Evolutionary conservation across 2,797 vertebrate species (phyloP).

Genomic region (Pangasius djambal): DNA sequence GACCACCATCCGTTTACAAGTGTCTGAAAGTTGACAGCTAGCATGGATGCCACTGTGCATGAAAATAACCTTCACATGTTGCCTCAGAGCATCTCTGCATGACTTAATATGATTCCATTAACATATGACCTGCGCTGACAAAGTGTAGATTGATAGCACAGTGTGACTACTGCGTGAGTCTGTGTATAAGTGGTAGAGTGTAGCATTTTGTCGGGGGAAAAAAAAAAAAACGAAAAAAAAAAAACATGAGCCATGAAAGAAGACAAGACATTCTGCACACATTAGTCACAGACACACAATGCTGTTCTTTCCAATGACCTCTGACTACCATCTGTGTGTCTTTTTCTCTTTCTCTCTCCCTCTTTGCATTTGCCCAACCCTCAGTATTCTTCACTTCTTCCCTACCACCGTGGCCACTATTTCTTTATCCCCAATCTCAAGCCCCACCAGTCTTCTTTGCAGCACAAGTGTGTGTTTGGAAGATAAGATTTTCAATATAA

Average conservation of each 20-base stretch:
- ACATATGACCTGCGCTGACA: slow-evolving; percentile 10
- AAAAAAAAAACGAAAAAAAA: not conserved
- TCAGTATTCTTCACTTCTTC: not conserved
- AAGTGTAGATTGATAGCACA: not conserved
- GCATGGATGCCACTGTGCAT: not conserved
- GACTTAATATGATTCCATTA: slow-evolving; percentile 18
- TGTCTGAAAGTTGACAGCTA: not conserved
- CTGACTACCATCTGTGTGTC: slow-evolving; percentile 5
- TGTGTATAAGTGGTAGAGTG: not conserved
- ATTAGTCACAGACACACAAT: not conserved
- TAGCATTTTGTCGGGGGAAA: not conserved
- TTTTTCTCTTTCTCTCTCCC: not conserved
- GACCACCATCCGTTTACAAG: not conserved
- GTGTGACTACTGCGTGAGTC: not conserved
- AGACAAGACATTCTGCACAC: not conserved
- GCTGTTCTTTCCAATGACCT: slow-evolving; percentile 1
- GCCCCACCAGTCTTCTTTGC: not conserved
- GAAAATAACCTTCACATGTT: slow-evolving; percentile 27
- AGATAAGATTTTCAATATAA: slow-evolving; percentile 49
- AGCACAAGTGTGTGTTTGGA: slow-evolving; percentile 24
- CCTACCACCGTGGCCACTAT: not conserved
- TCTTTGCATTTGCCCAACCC: not conserved
- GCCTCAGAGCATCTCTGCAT: slow-evolving; percentile 5
- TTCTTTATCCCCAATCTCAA: not conserved
- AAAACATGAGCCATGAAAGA: not conserved